Conservation (phyloP, 2,797 vertebrate genomes). For the Lagorchestes hirsutus region DNA sequence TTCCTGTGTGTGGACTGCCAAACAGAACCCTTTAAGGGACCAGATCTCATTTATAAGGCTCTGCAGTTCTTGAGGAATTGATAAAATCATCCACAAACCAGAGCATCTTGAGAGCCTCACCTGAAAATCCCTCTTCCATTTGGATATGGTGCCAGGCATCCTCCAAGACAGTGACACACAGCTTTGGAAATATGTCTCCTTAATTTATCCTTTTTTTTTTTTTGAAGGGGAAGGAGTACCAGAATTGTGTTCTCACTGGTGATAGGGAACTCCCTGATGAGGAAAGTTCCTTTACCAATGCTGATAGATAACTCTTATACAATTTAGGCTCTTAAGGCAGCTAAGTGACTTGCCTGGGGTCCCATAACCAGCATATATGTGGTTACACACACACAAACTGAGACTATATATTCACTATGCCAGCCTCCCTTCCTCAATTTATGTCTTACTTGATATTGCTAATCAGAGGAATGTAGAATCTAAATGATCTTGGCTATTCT, state of each 20-base stretch:
- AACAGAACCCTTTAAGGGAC: background rate
- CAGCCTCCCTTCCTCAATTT: background rate
- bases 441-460: background rate
- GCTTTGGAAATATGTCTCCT: background rate
- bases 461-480: background rate
- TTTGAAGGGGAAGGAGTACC: background rate
- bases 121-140: background rate
- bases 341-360: background rate
- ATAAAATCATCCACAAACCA: background rate
- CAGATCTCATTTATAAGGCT: background rate
- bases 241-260: background rate
- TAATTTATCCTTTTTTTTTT: background rate
- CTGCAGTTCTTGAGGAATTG: background rate
- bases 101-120: background rate
- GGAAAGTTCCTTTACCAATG: background rate
- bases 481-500: background rate
- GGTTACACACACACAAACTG: no score
- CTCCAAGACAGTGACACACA: background rate
- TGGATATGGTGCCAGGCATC: background rate
- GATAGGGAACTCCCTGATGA: background rate
- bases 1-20: background rate
- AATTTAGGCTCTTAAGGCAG: background rate
- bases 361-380: background rate
- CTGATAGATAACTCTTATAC: background rate
- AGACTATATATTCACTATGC: background rate